Base-by-base conservation (phyloP, 1,140 invertebrate species). In the Thaumatotibia leucotreta region DNA sequence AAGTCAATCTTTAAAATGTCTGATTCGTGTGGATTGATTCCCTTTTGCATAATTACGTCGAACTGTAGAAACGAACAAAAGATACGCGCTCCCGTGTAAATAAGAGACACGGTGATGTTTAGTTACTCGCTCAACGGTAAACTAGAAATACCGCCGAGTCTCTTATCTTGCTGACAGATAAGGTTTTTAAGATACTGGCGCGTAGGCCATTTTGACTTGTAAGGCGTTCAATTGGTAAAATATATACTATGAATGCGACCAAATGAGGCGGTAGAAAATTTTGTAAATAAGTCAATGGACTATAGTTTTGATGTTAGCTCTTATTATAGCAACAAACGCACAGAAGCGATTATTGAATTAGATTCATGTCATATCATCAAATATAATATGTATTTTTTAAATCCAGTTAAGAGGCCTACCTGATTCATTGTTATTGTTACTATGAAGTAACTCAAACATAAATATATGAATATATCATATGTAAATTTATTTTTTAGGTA, bases 361-460 rank as follows among this genome's bases (percentile, higher is more conserved):
- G 22, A 52, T 52, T 52, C 50, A 52, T 52, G 22, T 23, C 50
- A 52, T 52, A 52, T 52, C 50, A 52, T 52, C 22, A 45, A 45
- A 14, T 20, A 45, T 8, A 17, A 17, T 0, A 39, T 39, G 20
- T 45, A 14, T 45, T 20, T 45, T 14, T 17, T n/a, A n/a, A n/a
- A n/a, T n/a, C 8, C 9, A 45, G 1, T 20, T 20, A 45, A 17
- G 35, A n/a, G 39, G 14, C 39, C n/a, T 39, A 39, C 35, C 35
- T 39, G 14, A 39, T n/a, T n/a, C n/a, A n/a, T 2, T 14, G n/a
- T 5, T 39, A 39, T 39, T 14, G 35, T 39, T n/a, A 11, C 35
- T 14, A 39, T 39, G n/a, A 39, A 33, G n/a, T 33, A 33, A 33
- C 32, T 14, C 14, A 39, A n/a, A 39, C n/a, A n/a, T n/a, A 39